These are phyloP conservation scores for Athalia circularis DNA, from an alignment of 2,888 invertebrate species.

Conservation along the genomic window DNA sequence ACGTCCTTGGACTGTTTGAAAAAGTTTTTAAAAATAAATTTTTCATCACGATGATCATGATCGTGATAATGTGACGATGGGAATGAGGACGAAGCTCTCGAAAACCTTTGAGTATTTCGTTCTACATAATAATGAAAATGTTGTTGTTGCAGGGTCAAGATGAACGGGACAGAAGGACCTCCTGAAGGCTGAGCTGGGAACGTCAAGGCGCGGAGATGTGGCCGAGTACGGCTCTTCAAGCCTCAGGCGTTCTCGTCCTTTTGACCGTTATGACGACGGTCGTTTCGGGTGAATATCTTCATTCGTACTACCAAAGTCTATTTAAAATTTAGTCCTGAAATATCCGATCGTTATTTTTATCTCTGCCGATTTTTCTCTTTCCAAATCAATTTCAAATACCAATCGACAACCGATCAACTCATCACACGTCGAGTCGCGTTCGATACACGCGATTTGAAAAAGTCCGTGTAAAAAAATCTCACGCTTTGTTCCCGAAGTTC, in stretches of 20 bases:
- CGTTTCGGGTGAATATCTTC: slow-evolving; percentile 60
- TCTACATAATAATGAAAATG: background rate
- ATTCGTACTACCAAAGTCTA: background rate
- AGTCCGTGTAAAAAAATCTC: too few relatives aligned
- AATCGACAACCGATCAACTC: background rate
- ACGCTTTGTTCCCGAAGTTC: too few relatives aligned
- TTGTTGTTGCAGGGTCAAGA: slow-evolving; percentile 55
- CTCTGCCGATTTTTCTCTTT: too few relatives aligned
- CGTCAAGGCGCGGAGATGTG: slow-evolving; percentile 64
- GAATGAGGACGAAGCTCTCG: too few relatives aligned
- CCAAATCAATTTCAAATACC: too few relatives aligned
- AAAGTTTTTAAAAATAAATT: background rate
- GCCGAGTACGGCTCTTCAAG: slow-evolving; percentile 62
- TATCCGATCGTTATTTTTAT: too few relatives aligned
- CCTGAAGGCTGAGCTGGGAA: slow-evolving; percentile 67
- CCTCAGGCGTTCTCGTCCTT: slow-evolving; percentile 68
- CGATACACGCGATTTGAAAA: too few relatives aligned
- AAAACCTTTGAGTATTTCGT: too few relatives aligned
- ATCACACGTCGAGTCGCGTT: too few relatives aligned
- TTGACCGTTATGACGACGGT: slow-evolving; percentile 63
- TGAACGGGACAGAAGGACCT: slow-evolving; percentile 66
- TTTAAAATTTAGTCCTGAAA: background rate
- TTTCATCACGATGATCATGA: too few relatives aligned
- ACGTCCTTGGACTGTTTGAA: background rate
- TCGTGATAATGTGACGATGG: too few relatives aligned